These are phyloP conservation scores for Percopsis omiscomaycus DNA, from an alignment of 2,797 vertebrate species.

Conservation along the genomic window DNA sequence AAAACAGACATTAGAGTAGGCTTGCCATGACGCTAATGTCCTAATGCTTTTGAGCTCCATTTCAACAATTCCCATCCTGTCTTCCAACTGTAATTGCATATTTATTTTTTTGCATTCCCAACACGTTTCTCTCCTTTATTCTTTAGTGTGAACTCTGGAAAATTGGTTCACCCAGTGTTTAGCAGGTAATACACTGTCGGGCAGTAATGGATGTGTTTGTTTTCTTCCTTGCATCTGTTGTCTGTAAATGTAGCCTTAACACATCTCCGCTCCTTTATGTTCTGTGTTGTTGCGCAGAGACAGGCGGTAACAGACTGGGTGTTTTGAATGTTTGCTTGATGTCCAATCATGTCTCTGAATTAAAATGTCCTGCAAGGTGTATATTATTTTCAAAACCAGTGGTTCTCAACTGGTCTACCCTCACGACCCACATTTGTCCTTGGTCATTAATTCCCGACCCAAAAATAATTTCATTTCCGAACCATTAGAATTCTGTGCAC, in stretches of 20 bases:
- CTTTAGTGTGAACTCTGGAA: conserved; percentile 70
- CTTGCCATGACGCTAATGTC: background rate
- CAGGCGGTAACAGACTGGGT: conserved; percentile 31
- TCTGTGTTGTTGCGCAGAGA: conserved; percentile 38
- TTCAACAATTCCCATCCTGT: background rate
- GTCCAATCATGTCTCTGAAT: conserved; percentile 50
- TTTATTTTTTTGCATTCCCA: conserved; percentile 10
- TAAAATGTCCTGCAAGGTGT: conserved; percentile 33
- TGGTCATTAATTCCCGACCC: too few relatives aligned
- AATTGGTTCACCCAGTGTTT: conserved; percentile 58
- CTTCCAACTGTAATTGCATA: background rate
- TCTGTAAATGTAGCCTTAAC: conserved; percentile 23
- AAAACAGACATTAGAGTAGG: background rate
- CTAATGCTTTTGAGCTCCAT: background rate
- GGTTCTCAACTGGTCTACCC: too few relatives aligned
- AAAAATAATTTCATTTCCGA: too few relatives aligned
- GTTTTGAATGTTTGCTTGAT: conserved; percentile 47
- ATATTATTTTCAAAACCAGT: conserved; percentile 8
- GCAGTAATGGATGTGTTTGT: conserved; percentile 29
- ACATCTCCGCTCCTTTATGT: conserved; percentile 28
- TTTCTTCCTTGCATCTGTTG: conserved; percentile 24
- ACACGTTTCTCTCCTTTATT: conserved; percentile 41
- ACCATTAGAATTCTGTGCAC: too few relatives aligned
- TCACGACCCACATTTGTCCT: too few relatives aligned
- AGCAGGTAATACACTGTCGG: conserved; percentile 57